Base-by-base conservation (phyloP, 1,140 invertebrate species). In the Drosophila arizonae region DNA sequence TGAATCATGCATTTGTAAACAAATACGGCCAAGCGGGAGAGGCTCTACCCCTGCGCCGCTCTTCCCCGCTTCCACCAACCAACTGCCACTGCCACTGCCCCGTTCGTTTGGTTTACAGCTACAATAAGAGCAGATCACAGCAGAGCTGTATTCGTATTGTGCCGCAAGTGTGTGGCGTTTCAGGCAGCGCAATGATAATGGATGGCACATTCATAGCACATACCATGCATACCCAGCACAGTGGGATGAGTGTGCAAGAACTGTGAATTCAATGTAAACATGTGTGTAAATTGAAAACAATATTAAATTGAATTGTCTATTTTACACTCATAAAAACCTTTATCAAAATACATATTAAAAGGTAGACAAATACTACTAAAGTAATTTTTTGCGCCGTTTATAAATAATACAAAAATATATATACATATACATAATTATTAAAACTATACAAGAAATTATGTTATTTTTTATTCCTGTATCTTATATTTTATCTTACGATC, bases 1-100 rank as follows among this genome's bases (percentile, higher is more conserved):
- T 90, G 81, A 89, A 81, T 90, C 88, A 75, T 72, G 43, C 72
- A 79, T 80, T 89, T 90, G 84, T 90, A 90, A 90, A 90, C 89
- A 90, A 90, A 89, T 80, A 82, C 82, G 60, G 17, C 56, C 52
- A 61, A 48, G 51, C 48, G 60, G 64, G 1, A 39, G 36, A 39
- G 36, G 11, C 10, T 39, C 64, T 46, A 28, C 45, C 30, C 13
- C 57, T 13, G 6, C 6, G 4, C 36, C 3, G 6, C 1, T 17
- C 39, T 4, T 6, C 30, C 8, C 10, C 15, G 15, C 26, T n/a
- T 17, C 13, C 15, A 6, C n/a, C 2, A 1, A 0, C 46, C 15
- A 10, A 10, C 1, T 46, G 26, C 15, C 10, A 54, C 55, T 21
- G 62, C 70, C 21, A 24, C 21, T 24, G 21, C 2, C 21, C 21